Evolutionary conservation across 2,113 vertebrate genomes (phyloP), one percentile per base, ranked within the genome.

Genomic region (Phaetusa simplex): DNA sequence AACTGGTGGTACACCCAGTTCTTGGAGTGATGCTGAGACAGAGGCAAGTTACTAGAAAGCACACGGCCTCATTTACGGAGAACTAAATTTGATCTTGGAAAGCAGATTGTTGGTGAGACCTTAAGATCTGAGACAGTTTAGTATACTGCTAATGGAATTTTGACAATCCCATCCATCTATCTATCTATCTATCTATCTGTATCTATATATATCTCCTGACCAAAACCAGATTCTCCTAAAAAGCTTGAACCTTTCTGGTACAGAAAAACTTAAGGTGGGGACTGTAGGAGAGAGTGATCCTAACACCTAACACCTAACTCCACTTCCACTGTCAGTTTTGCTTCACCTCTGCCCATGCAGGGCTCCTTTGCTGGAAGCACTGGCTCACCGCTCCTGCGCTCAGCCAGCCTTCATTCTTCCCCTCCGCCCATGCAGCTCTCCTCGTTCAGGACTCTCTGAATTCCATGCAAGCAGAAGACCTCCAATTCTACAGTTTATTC

Each of bases 381-480:
- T 11, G n/a, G 13, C 11, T 78, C 5, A 1, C 42, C 34, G 8
- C 24, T n/a, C 29, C 36, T 17, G 36, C 1, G 0, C 30, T 58
- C 43, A 23, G 30, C 19, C 78, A 53, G 34, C 30, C 52, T 77
- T 56, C 3, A 0, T 38, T 47, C 52, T 45, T 77, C 8, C 32
- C 19, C 24, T 91, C 53, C 2, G 0, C 43, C 19, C 43, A 53
- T 8, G 8, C 13, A 1, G 18, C 38, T 62, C 59, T 93, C 34
- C 42, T 82, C 42, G 71, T 76, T 79, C 50, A 71, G 55, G 38
- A 81, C 17, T 76, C 47, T n/a, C 18, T 24, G 53, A 84, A 87
- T 73, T 92, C 50, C 74, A 85, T 3, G 14, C 17, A 42, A 73
- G 32, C 32, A 59, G 72, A 11, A 92, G 74, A 90, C 9, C 7